Conservation (phyloP, 2,797 vertebrate species). For the Tenualosa thibaudeaui region DNA sequence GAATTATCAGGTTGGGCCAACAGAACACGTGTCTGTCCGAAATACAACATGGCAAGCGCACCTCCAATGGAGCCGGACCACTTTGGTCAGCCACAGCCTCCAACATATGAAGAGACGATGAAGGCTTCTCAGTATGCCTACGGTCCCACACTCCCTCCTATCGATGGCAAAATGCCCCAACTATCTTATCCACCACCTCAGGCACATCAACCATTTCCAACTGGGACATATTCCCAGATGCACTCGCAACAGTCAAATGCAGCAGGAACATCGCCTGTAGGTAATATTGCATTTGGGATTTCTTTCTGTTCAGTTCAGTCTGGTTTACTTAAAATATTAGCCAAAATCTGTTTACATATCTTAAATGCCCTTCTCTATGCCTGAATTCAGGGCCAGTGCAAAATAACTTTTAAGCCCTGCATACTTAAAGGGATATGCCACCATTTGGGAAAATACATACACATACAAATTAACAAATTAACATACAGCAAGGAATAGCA, state of each 20-base stretch:
- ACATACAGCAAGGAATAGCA: too few species aligned
- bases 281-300: constrained; percentile 35
- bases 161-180: constrained; percentile 38
- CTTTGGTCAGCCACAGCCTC: constrained; percentile 38
- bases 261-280: constrained; percentile 37
- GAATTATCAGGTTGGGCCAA: neutral
- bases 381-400: too few species aligned
- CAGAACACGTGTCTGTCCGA: neutral
- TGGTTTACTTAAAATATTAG: neutral
- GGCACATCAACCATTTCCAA: constrained; percentile 40
- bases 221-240: constrained; percentile 39
- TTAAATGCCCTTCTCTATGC: too few species aligned
- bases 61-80: constrained; percentile 47
- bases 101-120: constrained; percentile 56
- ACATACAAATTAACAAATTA: too few species aligned
- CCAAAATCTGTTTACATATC: too few species aligned
- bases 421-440: too few species aligned
- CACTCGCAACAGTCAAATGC: constrained; percentile 34
- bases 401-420: too few species aligned
- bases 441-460: too few species aligned
- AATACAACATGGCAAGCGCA: constrained; percentile 53
- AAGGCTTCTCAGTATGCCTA: constrained; percentile 23
- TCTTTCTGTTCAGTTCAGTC: neutral
- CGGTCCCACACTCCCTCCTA: constrained; percentile 32
- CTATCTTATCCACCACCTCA: constrained; percentile 37